A percentile compares a stretch with the other conserved stretches of the same genome.
These are phyloP conservation scores for Baronia brevicornis DNA, from an alignment of 2,888 invertebrate genomes.

Conservation along the genomic window DNA sequence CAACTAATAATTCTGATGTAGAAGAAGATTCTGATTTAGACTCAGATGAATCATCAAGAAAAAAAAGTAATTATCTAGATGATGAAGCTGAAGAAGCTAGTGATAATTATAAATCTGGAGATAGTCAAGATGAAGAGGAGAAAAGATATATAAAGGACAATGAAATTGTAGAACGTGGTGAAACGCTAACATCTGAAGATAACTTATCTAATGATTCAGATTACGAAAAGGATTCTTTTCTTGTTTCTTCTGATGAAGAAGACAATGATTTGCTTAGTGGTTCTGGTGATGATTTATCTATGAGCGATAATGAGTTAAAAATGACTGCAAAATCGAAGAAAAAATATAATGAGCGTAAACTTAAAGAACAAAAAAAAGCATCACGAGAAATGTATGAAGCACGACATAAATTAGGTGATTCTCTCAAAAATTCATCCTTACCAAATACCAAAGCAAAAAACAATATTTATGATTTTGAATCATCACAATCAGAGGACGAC, in stretches of 20 bases:
- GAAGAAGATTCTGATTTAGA: constrained; percentile 20
- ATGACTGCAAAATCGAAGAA: constrained; percentile 59
- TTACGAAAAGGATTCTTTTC: constrained; percentile 72
- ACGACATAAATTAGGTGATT: constrained; percentile 43
- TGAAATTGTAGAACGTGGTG: constrained; percentile 65
- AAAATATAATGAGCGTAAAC: constrained; percentile 56
- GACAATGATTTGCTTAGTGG: constrained; percentile 58
- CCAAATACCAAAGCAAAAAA: constrained; percentile 26
- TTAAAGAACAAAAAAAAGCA: constrained; percentile 58
- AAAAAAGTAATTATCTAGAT: constrained; percentile 35
- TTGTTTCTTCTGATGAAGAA: constrained; percentile 68
- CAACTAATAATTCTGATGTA: constrained; percentile 18
- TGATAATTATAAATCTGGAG: constrained; percentile 63
- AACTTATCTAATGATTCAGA: constrained; percentile 57
- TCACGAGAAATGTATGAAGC: constrained; percentile 64
- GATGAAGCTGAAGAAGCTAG: constrained; percentile 58
- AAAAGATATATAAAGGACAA: constrained; percentile 63
- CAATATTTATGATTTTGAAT: constrained; percentile 34
- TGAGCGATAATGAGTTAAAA: constrained; percentile 58
- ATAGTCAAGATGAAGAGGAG: constrained; percentile 66
- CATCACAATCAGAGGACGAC: constrained; percentile 41
- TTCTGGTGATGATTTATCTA: constrained; percentile 58
- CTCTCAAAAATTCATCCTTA: constrained; percentile 24
- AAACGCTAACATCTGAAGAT: constrained; percentile 67
- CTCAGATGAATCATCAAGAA: constrained; percentile 22